Evolutionary conservation across 2,113 vertebrate species (phyloP).

Genomic region (Epinephelus fuscoguttatus): DNA sequence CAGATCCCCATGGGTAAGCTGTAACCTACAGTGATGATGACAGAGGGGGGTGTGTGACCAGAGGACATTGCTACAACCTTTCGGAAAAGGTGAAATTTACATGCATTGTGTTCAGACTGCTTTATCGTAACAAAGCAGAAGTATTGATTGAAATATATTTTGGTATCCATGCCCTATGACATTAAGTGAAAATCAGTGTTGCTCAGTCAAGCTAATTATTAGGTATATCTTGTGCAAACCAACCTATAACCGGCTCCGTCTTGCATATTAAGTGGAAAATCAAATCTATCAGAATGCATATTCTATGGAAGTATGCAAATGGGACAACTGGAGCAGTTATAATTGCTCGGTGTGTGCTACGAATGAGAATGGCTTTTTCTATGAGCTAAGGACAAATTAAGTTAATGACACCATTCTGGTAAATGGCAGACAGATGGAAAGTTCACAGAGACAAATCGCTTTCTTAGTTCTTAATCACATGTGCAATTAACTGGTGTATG

Average conservation of each 20-base stretch:
- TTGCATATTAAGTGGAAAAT: conserved; percentile 68
- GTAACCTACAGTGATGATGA: neutral
- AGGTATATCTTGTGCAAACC: conserved; percentile 47
- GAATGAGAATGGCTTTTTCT: conserved; percentile 66
- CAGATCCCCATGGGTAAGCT: neutral
- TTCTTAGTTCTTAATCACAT: conserved; percentile 73
- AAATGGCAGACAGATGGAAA: conserved; percentile 81
- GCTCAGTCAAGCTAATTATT: conserved; percentile 42
- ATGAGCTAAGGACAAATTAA: conserved; percentile 72
- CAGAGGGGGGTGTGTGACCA: conserved; percentile 1
- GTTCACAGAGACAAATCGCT: conserved; percentile 73
- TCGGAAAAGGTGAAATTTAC: conserved; percentile 9
- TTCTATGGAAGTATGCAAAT: conserved; percentile 67
- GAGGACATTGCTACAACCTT: neutral
- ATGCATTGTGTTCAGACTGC: neutral
- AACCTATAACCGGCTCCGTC: conserved; percentile 42
- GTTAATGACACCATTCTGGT: conserved; percentile 71
- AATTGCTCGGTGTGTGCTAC: conserved; percentile 66
- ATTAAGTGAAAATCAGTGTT: conserved; percentile 28
- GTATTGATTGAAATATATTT: conserved; percentile 29
- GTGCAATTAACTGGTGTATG: conserved; percentile 69
- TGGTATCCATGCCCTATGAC: neutral
- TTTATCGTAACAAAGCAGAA: conserved; percentile 19
- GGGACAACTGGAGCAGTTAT: conserved; percentile 57
- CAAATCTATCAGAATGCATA: conserved; percentile 57